Evolutionary conservation across 2,113 vertebrate species (phyloP).

Genomic region (Jaculus jaculus): DNA sequence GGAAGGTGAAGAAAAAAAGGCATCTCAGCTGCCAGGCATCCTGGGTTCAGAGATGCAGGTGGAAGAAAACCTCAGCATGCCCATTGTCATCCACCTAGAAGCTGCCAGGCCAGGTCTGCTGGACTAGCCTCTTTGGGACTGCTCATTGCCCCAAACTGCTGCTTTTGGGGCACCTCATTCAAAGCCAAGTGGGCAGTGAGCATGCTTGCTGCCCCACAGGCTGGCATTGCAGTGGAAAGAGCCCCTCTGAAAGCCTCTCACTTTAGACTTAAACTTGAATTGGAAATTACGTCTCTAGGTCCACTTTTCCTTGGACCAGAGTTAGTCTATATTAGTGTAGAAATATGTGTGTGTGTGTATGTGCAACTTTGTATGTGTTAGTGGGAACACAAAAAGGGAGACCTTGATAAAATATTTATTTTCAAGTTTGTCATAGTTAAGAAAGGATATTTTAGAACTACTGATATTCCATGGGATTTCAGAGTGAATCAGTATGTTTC

Average conservation of each 20-base stretch:
- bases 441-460: neutral
- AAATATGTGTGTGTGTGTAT: too few species aligned
- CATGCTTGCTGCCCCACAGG: accelerated
- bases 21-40: accelerated
- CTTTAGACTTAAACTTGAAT: neutral
- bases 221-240: neutral
- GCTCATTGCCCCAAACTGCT: neutral
- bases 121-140: accelerated
- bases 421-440: neutral
- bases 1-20: neutral
- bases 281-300: neutral
- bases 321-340: neutral
- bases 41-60: neutral
- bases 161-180: neutral
- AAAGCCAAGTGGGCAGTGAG: neutral
- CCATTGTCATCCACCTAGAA: too few species aligned
- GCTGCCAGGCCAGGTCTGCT: neutral
- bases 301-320: neutral
- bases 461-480: neutral
- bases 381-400: too few species aligned
- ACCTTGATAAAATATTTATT: neutral
- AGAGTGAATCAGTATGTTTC: neutral
- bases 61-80: neutral
- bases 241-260: neutral
- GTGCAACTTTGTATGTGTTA: too few species aligned